Base-by-base conservation (phyloP, 2,888 invertebrate genomes). In the Sarcophaga rosellei region DNA sequence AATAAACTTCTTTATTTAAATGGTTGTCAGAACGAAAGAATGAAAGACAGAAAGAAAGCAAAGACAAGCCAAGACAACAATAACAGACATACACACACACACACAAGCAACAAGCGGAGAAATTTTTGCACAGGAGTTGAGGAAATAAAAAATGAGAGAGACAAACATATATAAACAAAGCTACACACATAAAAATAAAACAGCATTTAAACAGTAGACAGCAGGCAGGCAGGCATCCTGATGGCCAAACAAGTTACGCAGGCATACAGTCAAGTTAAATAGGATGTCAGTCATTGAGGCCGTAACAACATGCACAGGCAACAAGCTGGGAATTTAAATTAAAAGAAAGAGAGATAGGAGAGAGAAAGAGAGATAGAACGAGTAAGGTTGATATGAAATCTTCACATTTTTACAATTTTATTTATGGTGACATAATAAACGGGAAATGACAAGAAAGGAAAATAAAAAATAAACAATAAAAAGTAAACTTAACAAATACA, bases 401-500 rank as follows among this genome's bases (percentile, higher is more conserved):
- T 70, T 81, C 44, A 78, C 69, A 77, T 69, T 79, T 35, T 85
- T 85, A 25, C 61, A 84, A 76, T 85, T 81, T 85, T 73, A 82
- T 83, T 79, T 80, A 80, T 74, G 63, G 76, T 76, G 73, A 80
- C 73, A 80, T 73, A 86, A 86, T 80, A 83, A 80, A 83, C 78
- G 78, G 59, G 69, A 69, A 84, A 78, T 62, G 57, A 20, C 70
- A 53, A 74, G 53, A 74, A 74, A 69, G 23, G 4, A 61, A 75
- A 45, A 66, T 12, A 61, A 73, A 12, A 21, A 74, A 73, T 70
- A 2, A 70, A 35, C 61, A 66, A 53, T 59, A 69, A 12, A 17
- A 57, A 23, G 62, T 53, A 66, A 45, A 65, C 25, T 53, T 17
- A 17, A 57, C 53, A 62, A 69, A 66, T 23, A 65, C 25, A 45